phyloP scores from a whole-genome alignment of 2,888 invertebrate species.

The Pyralis farinalis region DNA sequence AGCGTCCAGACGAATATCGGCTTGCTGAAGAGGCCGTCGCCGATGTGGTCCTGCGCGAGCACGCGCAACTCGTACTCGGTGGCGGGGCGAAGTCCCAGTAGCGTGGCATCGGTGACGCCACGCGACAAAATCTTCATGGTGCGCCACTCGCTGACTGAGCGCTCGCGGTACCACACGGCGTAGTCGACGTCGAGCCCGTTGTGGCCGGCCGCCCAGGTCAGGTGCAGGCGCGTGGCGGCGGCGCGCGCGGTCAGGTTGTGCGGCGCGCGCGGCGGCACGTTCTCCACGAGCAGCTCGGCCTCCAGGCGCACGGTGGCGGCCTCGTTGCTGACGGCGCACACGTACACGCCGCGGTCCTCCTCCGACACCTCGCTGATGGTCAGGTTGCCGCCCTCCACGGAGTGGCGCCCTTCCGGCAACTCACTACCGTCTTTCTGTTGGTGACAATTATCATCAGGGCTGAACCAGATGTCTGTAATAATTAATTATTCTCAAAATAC shows the following conservation, averaged over 20 bases:
- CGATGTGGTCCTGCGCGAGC: conserved; percentile 90
- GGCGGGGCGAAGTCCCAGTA: conserved; percentile 87
- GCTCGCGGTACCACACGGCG: conserved; percentile 91
- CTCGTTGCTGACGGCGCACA: conserved; percentile 92
- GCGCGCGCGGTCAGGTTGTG: conserved; percentile 91
- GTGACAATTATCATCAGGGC: too few relatives aligned
- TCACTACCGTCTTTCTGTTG: conserved; percentile 87
- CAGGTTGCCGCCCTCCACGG: conserved; percentile 88
- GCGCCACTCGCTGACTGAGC: conserved; percentile 90
- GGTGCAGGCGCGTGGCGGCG: conserved; percentile 85
- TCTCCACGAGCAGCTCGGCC: conserved; percentile 91
- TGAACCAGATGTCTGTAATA: too few relatives aligned
- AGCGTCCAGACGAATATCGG: conserved; percentile 88
- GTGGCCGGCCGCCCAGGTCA: conserved; percentile 92
- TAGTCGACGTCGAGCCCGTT: conserved; percentile 89
- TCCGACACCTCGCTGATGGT: conserved; percentile 91
- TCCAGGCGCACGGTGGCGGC: conserved; percentile 92
- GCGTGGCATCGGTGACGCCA: conserved; percentile 88
- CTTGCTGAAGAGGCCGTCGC: conserved; percentile 95
- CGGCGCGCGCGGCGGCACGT: conserved; percentile 94
- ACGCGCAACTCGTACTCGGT: conserved; percentile 95
- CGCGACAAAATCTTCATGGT: conserved; percentile 88
- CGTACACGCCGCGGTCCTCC: conserved; percentile 92
- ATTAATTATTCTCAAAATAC: too few relatives aligned
- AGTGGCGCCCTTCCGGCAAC: conserved; percentile 85